A percentile compares a stretch with the other conserved stretches of the same genome.
Evolutionary conservation across 2,113 vertebrate species (phyloP).

Genomic region (Castor canadensis): DNA sequence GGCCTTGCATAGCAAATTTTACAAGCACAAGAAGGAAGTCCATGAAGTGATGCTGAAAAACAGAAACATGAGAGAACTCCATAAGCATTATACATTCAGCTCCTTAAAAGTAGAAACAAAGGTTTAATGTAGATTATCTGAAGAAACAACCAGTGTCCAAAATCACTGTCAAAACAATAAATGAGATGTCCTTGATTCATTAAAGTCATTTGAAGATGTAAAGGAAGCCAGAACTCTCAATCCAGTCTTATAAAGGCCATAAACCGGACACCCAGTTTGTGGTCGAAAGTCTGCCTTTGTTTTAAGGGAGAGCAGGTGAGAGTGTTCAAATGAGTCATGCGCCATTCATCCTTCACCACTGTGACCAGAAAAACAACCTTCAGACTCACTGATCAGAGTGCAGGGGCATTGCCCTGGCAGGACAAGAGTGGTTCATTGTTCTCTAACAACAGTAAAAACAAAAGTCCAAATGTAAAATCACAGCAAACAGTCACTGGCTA

Average conservation of each 20-base stretch:
- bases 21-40: not conserved
- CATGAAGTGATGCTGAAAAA: conserved; percentile 74
- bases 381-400: not conserved
- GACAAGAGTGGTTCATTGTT: not conserved
- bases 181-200: not conserved
- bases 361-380: not conserved
- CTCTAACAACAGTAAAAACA: not conserved
- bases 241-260: not conserved
- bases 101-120: not conserved
- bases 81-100: not conserved
- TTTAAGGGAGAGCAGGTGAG: not conserved
- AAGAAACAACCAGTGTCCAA: not conserved
- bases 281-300: not conserved
- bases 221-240: not conserved
- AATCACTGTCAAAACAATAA: not conserved
- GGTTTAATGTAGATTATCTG: not conserved
- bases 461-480: not conserved
- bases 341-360: not conserved
- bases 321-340: not conserved
- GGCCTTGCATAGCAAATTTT: not conserved
- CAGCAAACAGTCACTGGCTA: not conserved
- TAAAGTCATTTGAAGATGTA: not conserved
- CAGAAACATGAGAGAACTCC: not conserved
- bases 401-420: not conserved
- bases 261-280: not conserved